Base-by-base conservation (phyloP, 1,140 invertebrate species). In the Heliconius melpomene region DNA sequence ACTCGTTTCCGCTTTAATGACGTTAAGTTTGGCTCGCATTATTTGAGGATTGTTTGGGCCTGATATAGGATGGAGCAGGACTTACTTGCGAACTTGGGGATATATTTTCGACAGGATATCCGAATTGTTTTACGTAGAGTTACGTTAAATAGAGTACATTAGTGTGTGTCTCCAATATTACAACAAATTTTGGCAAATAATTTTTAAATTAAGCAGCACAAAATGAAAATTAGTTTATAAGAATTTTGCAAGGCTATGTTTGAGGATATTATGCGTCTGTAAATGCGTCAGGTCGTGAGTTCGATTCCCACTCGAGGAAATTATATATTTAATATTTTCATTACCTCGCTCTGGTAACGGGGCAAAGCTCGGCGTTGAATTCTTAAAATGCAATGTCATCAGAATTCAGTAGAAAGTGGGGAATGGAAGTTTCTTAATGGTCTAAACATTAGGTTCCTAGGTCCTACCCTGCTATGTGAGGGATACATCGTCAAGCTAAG, bases 1-100 rank as follows among this genome's bases (percentile, higher is more conserved):
- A 86, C 81, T 85, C 77, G 81, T 77, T 81, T 83, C 79, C 76
- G 75, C 77, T 85, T 83, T 85, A 84, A 86, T 86, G 81, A 84
- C 79, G 71, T 75, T 83, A 80, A 81, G 79, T 80, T 84, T 80
- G 74, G 77, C 74, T 80, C 57, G 74, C 75, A 71, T 78, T 84
- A 82, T 84, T 82, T 84, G 83, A 79, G 79, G 82, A 83, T 83
- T 83, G 78, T 83, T 80, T 70, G 76, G 79, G 76, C 20, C 80
- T 81, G 73, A 72, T 70, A 70, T 79, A 75, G 77, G 77, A 57
- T 20, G 50, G 40, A 46, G n/a, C 66, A 23, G 26, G 36, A 60
- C n/a, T 76, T 77, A 77, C 36, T 36, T 26, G 52, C 46, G 9
- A 29, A 66, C 23, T 66, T 66, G 60, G 26, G 9, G 9, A 13